Percentiles rank a stretch among this genome's conserved stretches.
Evolutionary conservation across 2,888 invertebrate species (phyloP).

Genomic region (Aspidiotus destructor): DNA sequence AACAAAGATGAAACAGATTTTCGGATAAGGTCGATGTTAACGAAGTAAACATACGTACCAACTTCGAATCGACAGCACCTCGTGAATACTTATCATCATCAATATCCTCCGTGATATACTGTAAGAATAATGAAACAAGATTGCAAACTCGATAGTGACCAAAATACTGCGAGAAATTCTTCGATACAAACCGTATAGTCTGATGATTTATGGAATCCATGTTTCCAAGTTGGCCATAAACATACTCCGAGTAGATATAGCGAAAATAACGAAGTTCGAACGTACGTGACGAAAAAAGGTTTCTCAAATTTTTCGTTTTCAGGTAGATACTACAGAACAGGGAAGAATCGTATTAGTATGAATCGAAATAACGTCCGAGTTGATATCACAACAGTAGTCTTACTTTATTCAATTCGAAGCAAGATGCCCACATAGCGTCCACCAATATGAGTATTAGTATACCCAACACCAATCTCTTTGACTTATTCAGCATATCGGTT

Average conservation of each 20-base stretch:
- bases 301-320: slow-evolving; percentile 76
- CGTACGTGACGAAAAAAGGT: slow-evolving; percentile 91
- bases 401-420: slow-evolving; percentile 90
- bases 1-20: not conserved
- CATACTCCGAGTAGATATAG: slow-evolving; percentile 60
- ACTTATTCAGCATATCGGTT: slow-evolving; percentile 49
- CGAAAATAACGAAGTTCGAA: slow-evolving; percentile 88
- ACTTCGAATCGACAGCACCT: slow-evolving; percentile 22
- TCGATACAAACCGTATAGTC: slow-evolving; percentile 17
- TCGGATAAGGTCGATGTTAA: not conserved
- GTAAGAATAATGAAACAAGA: slow-evolving; percentile 31
- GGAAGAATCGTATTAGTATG: slow-evolving; percentile 30
- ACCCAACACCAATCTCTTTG: slow-evolving; percentile 70
- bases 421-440: slow-evolving; percentile 91
- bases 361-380: no score
- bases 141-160: not conserved
- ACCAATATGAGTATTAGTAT: slow-evolving; percentile 77
- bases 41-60: slow-evolving; percentile 12
- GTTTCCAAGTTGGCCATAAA: slow-evolving; percentile 30
- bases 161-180: not conserved
- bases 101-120: slow-evolving; percentile 34
- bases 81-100: slow-evolving; percentile 25
- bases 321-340: slow-evolving; percentile 67
- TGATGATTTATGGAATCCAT: slow-evolving; percentile 11
- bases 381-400: slow-evolving; percentile 34